Percentiles rank a stretch among this genome's conserved stretches.
Conservation (phyloP, 2,888 invertebrate species). For the Platerodrilus igneus region DNA sequence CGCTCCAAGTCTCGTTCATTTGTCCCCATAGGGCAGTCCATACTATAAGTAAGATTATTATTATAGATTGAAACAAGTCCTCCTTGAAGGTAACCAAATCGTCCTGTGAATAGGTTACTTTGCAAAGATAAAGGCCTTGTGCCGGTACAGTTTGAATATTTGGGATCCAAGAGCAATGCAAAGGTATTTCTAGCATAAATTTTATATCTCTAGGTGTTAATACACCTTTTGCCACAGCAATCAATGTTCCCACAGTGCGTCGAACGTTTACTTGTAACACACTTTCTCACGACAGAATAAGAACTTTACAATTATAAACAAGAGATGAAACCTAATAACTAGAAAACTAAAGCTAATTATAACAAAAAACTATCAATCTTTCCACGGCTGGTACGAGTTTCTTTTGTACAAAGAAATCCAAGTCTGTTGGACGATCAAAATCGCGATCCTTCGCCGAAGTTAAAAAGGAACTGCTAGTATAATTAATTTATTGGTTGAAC, state of each 20-base stretch:
- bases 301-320: too few relatives aligned
- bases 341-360: too few relatives aligned
- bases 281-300: too few relatives aligned
- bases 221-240: slow-evolving; percentile 58
- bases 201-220: slow-evolving; percentile 62
- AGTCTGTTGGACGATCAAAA: too few relatives aligned
- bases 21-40: slow-evolving; percentile 69
- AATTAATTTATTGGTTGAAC: too few relatives aligned
- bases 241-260: slow-evolving; percentile 65
- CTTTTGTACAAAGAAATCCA: too few relatives aligned
- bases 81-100: slow-evolving; percentile 49
- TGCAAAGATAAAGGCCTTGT: slow-evolving; percentile 67
- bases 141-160: slow-evolving; percentile 54
- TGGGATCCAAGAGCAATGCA: slow-evolving; percentile 62
- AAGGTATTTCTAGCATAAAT: slow-evolving; percentile 75
- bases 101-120: slow-evolving; percentile 64
- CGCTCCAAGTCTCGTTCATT: slow-evolving; percentile 75
- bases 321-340: too few relatives aligned
- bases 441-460: too few relatives aligned
- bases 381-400: too few relatives aligned
- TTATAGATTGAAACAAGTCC: slow-evolving; percentile 21
- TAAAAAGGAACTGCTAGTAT: too few relatives aligned
- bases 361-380: too few relatives aligned
- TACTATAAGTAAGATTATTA: slow-evolving; percentile 37
- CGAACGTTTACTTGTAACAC: slow-evolving; percentile 73